Conservation (phyloP, 2,888 invertebrate species). For the Noctua janthe region DNA sequence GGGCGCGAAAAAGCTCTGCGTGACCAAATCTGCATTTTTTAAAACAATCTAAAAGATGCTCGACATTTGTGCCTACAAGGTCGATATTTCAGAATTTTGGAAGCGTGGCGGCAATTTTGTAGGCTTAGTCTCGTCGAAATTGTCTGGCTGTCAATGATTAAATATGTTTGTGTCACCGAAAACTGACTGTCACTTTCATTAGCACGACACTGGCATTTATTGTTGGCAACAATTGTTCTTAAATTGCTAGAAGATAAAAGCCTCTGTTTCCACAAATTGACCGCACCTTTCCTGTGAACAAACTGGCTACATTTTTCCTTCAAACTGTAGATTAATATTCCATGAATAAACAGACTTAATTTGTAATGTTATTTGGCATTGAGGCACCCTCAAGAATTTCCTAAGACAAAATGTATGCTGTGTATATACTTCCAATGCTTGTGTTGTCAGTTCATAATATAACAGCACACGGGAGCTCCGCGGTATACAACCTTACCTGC, state of each 20-base stretch:
- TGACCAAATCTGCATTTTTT: slow-evolving; percentile 38
- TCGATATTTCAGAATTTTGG: slow-evolving; percentile 1
- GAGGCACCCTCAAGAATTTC: neutral
- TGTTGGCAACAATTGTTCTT: neutral
- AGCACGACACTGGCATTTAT: neutral
- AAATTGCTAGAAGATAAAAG: neutral
- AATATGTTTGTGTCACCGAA: neutral
- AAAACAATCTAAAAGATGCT: slow-evolving; percentile 19
- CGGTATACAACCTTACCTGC: neutral
- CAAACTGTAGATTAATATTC: neutral
- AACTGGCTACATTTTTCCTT: neutral
- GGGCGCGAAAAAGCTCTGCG: slow-evolving; percentile 24
- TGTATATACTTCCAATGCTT: neutral
- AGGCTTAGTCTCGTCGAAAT: neutral
- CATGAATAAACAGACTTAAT: neutral
- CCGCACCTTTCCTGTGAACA: neutral
- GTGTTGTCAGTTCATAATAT: slow-evolving; percentile 18
- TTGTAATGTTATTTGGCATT: neutral
- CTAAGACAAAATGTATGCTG: neutral
- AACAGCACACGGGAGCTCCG: slow-evolving; percentile 1
- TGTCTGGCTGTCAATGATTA: neutral
- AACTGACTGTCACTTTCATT: neutral
- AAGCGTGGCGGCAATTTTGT: neutral
- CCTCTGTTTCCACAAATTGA: neutral
- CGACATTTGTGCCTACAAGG: neutral